phyloP scores from a whole-genome alignment of 2,113 vertebrate genomes.

The Cottus gobio region DNA sequence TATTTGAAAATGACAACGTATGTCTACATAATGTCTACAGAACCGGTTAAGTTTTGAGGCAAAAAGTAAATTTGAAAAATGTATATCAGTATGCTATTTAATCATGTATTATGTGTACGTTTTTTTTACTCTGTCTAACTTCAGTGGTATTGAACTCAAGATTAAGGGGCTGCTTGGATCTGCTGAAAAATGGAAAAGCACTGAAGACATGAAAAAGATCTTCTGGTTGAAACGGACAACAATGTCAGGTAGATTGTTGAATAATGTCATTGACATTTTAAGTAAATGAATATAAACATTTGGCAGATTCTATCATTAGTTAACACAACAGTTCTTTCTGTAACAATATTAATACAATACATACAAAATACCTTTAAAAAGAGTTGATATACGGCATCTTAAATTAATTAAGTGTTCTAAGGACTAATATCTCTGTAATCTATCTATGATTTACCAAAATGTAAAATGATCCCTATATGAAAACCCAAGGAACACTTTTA shows the following conservation, averaged over 20 bases:
- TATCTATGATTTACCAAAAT: too few species aligned
- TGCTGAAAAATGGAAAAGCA: slow-evolving; percentile 51
- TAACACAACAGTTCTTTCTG: too few species aligned
- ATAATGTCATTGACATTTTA: not conserved
- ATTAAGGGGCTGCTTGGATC: slow-evolving; percentile 59
- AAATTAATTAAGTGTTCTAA: too few species aligned
- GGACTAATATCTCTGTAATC: not conserved
- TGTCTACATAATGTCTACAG: slow-evolving; percentile 1
- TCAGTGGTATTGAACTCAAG: slow-evolving; percentile 52
- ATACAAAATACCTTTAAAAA: too few species aligned
- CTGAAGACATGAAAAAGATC: slow-evolving; percentile 53
- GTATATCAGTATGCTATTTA: not conserved
- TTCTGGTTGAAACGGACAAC: slow-evolving; percentile 54
- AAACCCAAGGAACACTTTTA: too few species aligned
- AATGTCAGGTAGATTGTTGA: slow-evolving; percentile 58
- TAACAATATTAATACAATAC: too few species aligned
- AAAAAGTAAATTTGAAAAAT: not conserved
- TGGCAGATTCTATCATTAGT: too few species aligned
- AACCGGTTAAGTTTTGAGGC: not conserved
- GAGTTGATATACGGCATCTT: too few species aligned
- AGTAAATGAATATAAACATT: not conserved
- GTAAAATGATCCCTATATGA: too few species aligned
- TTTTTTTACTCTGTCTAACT: not conserved
- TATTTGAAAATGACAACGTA: not conserved
- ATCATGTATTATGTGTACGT: not conserved